phyloP scores from a whole-genome alignment of 2,888 invertebrate species.

The Lumbricus terrestris region DNA sequence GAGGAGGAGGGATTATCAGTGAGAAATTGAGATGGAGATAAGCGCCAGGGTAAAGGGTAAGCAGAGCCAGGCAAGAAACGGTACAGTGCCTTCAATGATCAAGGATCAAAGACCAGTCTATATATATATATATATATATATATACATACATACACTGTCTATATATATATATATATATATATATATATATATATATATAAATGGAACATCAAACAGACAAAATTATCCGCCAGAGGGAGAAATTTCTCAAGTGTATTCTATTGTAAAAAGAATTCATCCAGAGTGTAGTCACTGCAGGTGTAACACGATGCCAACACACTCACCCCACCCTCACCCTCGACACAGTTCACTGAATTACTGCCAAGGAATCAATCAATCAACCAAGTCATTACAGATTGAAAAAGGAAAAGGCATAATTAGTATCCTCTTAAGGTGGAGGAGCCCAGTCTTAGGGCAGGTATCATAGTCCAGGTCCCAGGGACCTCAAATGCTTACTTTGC shows the following conservation, averaged over 20 bases:
- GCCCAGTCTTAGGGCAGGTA: neutral
- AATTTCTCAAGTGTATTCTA: neutral
- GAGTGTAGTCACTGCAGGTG: neutral
- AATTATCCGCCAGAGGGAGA: neutral
- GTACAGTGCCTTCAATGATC: neutral
- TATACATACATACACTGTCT: too few species aligned
- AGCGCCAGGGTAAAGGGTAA: too few species aligned
- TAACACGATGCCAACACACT: neutral
- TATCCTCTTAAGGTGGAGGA: too few species aligned
- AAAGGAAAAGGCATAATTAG: neutral
- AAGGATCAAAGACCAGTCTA: neutral
- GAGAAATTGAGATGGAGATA: too few species aligned
- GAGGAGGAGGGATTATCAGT: too few species aligned
- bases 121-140: too few species aligned
- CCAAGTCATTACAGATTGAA: neutral
- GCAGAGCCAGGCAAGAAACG: too few species aligned
- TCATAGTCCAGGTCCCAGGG: neutral
- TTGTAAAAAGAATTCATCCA: neutral
- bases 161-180: too few species aligned
- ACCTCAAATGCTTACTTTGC: neutral
- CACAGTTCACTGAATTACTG: neutral
- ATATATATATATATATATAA: too few species aligned
- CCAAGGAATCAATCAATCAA: neutral
- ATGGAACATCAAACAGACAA: neutral
- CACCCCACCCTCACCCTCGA: too few species aligned